Percentiles rank a stretch among this genome's conserved stretches.
Evolutionary conservation across 2,797 vertebrate genomes (phyloP).

Genomic region (Chelon labrosus): DNA sequence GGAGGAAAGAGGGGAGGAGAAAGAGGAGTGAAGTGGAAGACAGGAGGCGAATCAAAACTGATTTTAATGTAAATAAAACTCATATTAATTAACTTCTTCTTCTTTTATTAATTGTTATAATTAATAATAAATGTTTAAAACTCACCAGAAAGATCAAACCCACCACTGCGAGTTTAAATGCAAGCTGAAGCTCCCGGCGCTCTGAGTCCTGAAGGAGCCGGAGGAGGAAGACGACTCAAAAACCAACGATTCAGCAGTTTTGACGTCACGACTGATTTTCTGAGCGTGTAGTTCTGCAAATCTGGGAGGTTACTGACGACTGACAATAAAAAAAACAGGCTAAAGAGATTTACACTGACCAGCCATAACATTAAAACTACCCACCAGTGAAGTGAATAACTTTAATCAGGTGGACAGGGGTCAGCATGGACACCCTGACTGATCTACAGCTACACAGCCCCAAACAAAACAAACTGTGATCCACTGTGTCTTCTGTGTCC

Average conservation of each 20-base stretch:
- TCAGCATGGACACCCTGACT: too few relatives aligned
- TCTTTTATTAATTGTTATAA: neutral
- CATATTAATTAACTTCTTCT: neutral
- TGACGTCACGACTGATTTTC: neutral
- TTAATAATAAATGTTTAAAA: constrained; percentile 1
- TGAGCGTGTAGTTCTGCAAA: constrained; percentile 46
- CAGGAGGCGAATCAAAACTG: neutral
- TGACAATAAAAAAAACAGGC: too few relatives aligned
- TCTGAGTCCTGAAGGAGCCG: constrained; percentile 10
- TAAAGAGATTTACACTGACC: too few relatives aligned
- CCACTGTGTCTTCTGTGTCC: too few relatives aligned
- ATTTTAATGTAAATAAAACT: neutral
- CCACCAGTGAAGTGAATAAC: too few relatives aligned
- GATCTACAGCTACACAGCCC: too few relatives aligned
- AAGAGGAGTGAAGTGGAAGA: too few relatives aligned
- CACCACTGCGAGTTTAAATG: neutral
- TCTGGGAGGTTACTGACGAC: neutral
- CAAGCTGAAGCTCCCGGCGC: constrained; percentile 21
- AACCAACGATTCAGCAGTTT: constrained; percentile 51
- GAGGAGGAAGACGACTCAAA: constrained; percentile 26
- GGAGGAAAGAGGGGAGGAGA: neutral
- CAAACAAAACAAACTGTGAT: too few relatives aligned
- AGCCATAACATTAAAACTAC: too few relatives aligned
- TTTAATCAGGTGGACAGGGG: too few relatives aligned
- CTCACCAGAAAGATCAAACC: constrained; percentile 41